Percentiles rank a stretch among this genome's conserved stretches.
Evolutionary conservation across 2,888 invertebrate species (phyloP).

Genomic region (Volucella zonaria): DNA sequence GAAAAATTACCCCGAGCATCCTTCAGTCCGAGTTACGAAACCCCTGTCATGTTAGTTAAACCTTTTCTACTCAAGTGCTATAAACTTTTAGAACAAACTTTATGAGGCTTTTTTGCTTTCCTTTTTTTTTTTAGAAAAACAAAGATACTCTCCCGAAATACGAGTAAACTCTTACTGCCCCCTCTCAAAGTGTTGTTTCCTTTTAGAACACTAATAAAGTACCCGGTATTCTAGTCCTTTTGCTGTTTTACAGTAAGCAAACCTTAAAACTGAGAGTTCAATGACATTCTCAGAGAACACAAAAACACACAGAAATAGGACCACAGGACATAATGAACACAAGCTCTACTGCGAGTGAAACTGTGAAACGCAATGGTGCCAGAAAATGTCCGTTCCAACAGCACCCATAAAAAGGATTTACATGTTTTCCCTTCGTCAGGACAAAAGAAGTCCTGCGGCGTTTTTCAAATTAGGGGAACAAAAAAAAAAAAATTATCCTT

Average conservation of each 20-base stretch:
- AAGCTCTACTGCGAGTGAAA: background rate
- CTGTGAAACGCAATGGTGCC: slow-evolving; percentile 37
- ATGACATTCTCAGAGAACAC: slow-evolving; percentile 29
- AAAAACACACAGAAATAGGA: background rate
- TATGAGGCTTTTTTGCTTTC: background rate
- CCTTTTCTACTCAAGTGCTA: background rate
- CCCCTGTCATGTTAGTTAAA: slow-evolving; percentile 7
- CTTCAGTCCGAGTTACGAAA: background rate
- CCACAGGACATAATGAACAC: slow-evolving; percentile 23
- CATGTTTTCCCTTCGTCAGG: slow-evolving; percentile 52
- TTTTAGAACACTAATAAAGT: slow-evolving; percentile 25
- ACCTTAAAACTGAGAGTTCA: slow-evolving; percentile 27
- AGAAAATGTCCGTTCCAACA: slow-evolving; percentile 19
- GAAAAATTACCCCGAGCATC: background rate
- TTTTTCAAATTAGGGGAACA: slow-evolving; percentile 54
- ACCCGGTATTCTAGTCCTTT: background rate
- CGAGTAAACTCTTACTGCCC: background rate
- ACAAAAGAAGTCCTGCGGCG: slow-evolving; percentile 56
- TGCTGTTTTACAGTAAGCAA: background rate
- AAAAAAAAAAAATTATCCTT: slow-evolving; percentile 24
- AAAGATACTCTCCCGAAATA: slow-evolving; percentile 10
- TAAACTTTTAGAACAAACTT: slow-evolving; percentile 1
- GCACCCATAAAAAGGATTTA: slow-evolving; percentile 66
- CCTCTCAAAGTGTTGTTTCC: background rate
- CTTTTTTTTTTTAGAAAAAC: background rate